Conservation (phyloP, 2,888 invertebrate species). For the Euclidia mi region DNA sequence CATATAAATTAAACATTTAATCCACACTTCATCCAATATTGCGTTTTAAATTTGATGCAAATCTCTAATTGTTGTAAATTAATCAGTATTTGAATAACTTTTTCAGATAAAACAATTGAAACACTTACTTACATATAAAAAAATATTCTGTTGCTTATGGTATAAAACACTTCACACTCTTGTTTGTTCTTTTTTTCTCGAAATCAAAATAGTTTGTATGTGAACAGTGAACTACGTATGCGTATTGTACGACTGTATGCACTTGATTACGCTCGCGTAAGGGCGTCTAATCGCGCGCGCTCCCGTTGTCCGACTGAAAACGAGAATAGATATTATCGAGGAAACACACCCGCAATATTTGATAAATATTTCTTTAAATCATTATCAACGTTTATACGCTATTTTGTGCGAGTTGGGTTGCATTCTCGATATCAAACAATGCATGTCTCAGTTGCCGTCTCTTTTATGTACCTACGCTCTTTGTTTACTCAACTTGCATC, state of each 20-base stretch:
- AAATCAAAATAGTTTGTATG: slow-evolving; percentile 31
- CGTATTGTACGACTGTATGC: too few species aligned
- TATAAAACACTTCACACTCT: slow-evolving; percentile 7
- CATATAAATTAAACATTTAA: not conserved
- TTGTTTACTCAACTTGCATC: slow-evolving; percentile 3
- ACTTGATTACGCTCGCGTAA: slow-evolving; percentile 30
- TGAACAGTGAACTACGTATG: slow-evolving; percentile 28
- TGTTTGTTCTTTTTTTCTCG: not conserved
- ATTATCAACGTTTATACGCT: slow-evolving; percentile 12
- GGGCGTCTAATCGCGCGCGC: slow-evolving; percentile 68
- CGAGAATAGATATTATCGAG: slow-evolving; percentile 76
- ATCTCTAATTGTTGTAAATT: slow-evolving; percentile 1
- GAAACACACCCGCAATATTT: slow-evolving; percentile 60
- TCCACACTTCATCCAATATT: not conserved
- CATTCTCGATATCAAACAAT: not conserved
- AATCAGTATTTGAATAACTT: slow-evolving; percentile 17
- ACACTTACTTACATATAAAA: slow-evolving; percentile 35
- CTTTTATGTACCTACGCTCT: not conserved
- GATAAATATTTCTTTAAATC: slow-evolving; percentile 58
- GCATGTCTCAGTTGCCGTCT: slow-evolving; percentile 2
- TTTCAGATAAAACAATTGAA: slow-evolving; percentile 20
- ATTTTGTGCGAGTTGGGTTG: slow-evolving; percentile 3
- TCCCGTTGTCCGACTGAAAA: slow-evolving; percentile 73
- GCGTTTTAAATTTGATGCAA: not conserved
- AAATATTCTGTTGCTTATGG: not conserved